Evolutionary conservation across 2,113 vertebrate species (phyloP).

Genomic region (Trachemys scripta): DNA sequence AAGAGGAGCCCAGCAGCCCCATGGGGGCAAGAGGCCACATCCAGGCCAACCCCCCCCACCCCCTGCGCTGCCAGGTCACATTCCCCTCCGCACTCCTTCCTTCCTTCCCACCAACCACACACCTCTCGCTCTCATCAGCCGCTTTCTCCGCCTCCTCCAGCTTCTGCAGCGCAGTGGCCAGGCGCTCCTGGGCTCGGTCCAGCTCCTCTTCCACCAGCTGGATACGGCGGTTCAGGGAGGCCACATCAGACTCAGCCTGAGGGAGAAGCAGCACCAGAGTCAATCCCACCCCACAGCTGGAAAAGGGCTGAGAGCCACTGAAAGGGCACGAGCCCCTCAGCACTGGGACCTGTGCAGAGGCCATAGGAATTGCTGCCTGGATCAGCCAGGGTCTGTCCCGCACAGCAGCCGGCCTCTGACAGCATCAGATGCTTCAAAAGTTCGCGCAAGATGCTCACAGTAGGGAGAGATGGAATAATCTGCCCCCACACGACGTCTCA

Average conservation of each 20-base stretch:
- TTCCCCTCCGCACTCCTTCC: neutral
- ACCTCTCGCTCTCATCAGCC: constrained; percentile 98
- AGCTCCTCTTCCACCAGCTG: constrained; percentile 98
- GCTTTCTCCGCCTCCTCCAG: constrained; percentile 98
- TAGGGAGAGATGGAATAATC: neutral
- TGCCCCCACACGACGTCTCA: neutral
- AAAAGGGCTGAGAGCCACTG: neutral
- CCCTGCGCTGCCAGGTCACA: neutral
- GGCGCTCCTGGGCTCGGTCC: constrained; percentile 95
- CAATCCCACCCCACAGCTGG: neutral
- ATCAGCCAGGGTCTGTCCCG: neutral
- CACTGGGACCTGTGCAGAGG: neutral
- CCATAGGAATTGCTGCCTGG: neutral
- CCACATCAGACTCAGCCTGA: constrained; percentile 97
- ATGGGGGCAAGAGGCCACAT: neutral
- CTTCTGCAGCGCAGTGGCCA: constrained; percentile 96
- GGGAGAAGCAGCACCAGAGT: neutral
- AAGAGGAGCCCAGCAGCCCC: neutral
- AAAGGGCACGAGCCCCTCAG: neutral
- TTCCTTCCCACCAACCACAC: neutral
- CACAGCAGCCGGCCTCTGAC: neutral
- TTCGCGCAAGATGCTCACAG: neutral
- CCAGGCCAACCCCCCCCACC: neutral
- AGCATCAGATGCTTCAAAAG: neutral
- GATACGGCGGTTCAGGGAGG: constrained; percentile 96